A percentile compares a stretch with the other conserved stretches of the same genome.
These are phyloP conservation scores for Halcyon malimbica DNA, from an alignment of 2,113 vertebrate species.

Conservation along the genomic window DNA sequence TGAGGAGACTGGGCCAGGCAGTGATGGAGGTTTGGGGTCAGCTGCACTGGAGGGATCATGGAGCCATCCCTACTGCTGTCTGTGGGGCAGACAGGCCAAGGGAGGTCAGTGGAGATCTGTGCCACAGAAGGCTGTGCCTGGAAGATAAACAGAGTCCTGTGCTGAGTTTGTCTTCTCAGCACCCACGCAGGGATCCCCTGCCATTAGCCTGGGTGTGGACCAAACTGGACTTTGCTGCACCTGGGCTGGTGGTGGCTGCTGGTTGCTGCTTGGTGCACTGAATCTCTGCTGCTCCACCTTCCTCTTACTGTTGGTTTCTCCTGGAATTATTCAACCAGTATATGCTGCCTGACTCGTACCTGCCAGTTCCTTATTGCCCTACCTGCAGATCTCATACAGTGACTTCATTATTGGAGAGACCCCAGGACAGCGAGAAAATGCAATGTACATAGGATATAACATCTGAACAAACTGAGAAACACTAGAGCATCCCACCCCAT, in stretches of 20 bases:
- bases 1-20: background rate
- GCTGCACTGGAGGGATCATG: too few relatives aligned
- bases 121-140: background rate
- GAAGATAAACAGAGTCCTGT: background rate
- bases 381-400: background rate
- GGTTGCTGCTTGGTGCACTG: too few relatives aligned
- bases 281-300: background rate
- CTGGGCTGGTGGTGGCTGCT: background rate
- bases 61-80: background rate
- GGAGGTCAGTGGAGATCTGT: background rate
- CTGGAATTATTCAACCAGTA: background rate
- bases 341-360: background rate
- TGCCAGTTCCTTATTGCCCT: background rate
- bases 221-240: background rate
- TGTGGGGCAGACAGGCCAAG: background rate
- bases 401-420: background rate
- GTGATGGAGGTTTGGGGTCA: background rate
- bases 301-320: background rate
- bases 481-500: background rate
- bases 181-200: background rate
- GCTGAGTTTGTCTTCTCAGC: background rate
- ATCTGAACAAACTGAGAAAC: background rate
- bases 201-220: background rate
- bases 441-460: background rate
- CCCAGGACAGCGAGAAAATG: background rate